phyloP scores from a whole-genome alignment of 2,113 vertebrate species.

The Plectropomus leopardus region DNA sequence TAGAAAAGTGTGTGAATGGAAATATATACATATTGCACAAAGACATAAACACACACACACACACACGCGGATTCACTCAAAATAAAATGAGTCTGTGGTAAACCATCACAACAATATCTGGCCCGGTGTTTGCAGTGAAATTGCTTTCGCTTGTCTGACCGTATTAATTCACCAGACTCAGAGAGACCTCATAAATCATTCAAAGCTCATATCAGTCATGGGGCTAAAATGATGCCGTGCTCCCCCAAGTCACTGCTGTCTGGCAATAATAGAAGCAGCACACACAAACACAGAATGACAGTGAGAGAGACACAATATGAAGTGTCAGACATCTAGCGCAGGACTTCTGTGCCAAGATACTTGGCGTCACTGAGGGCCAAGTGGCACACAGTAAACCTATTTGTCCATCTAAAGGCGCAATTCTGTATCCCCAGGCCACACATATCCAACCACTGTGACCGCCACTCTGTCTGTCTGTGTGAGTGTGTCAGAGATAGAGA shows the following conservation, averaged over 20 bases:
- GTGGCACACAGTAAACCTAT: slow-evolving; percentile 45
- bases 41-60: not conserved
- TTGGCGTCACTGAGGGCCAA: slow-evolving; percentile 34
- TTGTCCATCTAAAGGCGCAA: slow-evolving; percentile 44
- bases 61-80: not conserved
- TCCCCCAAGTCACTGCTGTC: not conserved
- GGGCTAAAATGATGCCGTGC: slow-evolving; percentile 22
- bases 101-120: slow-evolving; percentile 48
- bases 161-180: slow-evolving; percentile 54
- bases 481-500: slow-evolving; percentile 49
- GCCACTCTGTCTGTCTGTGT: slow-evolving; percentile 29
- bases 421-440: slow-evolving; percentile 54
- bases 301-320: slow-evolving; percentile 37
- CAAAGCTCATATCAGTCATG: slow-evolving; percentile 60
- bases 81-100: slow-evolving; percentile 22
- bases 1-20: not conserved
- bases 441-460: slow-evolving; percentile 18
- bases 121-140: slow-evolving; percentile 39
- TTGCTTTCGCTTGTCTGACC: slow-evolving; percentile 60
- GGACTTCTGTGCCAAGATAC: slow-evolving; percentile 23
- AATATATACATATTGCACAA: slow-evolving; percentile 7
- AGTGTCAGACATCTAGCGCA: slow-evolving; percentile 45
- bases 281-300: slow-evolving; percentile 15
- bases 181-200: slow-evolving; percentile 71
- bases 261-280: slow-evolving; percentile 13